phyloP scores from a whole-genome alignment of 2,797 vertebrate genomes.

The Microctenopoma lineatum region DNA sequence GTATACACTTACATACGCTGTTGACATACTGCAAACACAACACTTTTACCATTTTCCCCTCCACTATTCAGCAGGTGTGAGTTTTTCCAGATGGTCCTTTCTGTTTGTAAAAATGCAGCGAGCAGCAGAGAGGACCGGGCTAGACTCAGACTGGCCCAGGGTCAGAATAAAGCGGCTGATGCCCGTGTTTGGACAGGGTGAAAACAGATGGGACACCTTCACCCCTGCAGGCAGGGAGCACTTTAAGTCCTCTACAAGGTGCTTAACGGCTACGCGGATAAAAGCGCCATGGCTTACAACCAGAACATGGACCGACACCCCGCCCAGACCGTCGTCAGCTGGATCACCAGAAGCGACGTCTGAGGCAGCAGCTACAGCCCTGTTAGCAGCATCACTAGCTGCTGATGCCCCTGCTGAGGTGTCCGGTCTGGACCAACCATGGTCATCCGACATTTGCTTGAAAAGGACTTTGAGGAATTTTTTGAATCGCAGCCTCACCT shows the following conservation, averaged over 20 bases:
- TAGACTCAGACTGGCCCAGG: constrained; percentile 60
- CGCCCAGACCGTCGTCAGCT: constrained; percentile 38
- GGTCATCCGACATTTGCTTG: constrained; percentile 79
- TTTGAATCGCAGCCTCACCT: constrained; percentile 90
- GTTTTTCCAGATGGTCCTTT: constrained; percentile 84
- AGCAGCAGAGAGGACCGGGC: constrained; percentile 73
- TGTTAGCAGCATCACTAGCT: background rate
- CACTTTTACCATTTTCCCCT: background rate
- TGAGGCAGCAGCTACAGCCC: background rate
- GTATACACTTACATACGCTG: background rate
- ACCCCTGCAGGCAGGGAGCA: constrained; percentile 84
- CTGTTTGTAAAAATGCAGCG: constrained; percentile 92
- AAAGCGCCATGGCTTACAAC: constrained; percentile 95
- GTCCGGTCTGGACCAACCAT: constrained; percentile 51
- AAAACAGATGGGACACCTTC: constrained; percentile 84
- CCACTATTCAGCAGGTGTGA: constrained; percentile 46
- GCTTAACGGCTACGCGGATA: constrained; percentile 87
- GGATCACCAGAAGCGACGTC: constrained; percentile 31
- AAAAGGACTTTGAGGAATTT: constrained; percentile 91
- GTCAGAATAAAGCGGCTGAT: constrained; percentile 89
- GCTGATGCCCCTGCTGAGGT: background rate
- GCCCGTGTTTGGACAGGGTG: constrained; percentile 93
- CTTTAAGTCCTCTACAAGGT: constrained; percentile 88
- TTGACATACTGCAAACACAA: background rate
- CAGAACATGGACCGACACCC: constrained; percentile 81